Evolutionary conservation across 2,113 vertebrate species (phyloP).

Genomic region (Myiopsitta monachus): DNA sequence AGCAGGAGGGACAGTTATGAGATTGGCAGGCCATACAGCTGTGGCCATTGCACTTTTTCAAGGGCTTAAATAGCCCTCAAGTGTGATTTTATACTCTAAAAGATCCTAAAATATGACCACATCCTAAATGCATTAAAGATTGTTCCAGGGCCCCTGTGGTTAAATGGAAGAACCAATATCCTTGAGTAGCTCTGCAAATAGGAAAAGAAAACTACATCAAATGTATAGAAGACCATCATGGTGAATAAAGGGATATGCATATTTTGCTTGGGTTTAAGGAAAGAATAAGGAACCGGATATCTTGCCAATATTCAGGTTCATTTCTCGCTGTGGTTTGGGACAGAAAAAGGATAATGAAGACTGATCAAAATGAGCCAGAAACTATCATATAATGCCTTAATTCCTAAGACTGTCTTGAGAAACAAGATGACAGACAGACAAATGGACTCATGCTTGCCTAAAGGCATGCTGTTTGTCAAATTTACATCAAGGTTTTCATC

Average conservation of each 20-base stretch:
- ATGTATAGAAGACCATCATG: background rate
- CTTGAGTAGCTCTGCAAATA: slow-evolving; percentile 32
- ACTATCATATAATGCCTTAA: background rate
- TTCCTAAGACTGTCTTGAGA: slow-evolving; percentile 6
- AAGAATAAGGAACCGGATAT: background rate
- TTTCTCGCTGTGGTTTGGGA: slow-evolving; percentile 31
- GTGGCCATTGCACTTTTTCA: slow-evolving; percentile 14
- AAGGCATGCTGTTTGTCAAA: slow-evolving; percentile 26
- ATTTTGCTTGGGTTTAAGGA: slow-evolving; percentile 20
- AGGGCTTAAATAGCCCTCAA: slow-evolving; percentile 28
- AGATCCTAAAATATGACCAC: slow-evolving; percentile 63
- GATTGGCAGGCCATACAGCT: background rate
- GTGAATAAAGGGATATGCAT: slow-evolving; percentile 3
- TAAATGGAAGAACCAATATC: slow-evolving; percentile 64
- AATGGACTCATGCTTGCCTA: background rate
- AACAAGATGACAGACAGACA: slow-evolving; percentile 1
- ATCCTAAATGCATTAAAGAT: slow-evolving; percentile 65
- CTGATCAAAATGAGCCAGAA: slow-evolving; percentile 39
- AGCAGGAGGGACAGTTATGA: slow-evolving; percentile 25
- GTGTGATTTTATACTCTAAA: slow-evolving; percentile 56
- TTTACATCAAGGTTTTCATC: slow-evolving; percentile 29
- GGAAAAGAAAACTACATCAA: slow-evolving; percentile 52
- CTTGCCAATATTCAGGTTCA: slow-evolving; percentile 23
- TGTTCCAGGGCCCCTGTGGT: slow-evolving; percentile 27
- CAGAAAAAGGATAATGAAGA: slow-evolving; percentile 1